phyloP scores from a whole-genome alignment of 1,140 invertebrate species.

The Trichoplusia ni region DNA sequence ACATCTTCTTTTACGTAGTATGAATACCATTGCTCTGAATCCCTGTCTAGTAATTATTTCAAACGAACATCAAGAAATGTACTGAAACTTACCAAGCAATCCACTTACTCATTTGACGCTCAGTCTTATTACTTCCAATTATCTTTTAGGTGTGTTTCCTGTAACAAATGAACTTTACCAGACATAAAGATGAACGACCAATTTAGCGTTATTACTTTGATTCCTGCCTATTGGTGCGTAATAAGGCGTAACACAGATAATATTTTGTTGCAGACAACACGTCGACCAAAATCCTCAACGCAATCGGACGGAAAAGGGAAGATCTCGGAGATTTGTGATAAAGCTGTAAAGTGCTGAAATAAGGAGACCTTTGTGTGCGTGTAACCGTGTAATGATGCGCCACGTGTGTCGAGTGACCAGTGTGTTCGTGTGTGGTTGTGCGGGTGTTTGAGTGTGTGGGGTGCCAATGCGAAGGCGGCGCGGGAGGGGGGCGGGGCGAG shows the following conservation, averaged over 20 bases:
- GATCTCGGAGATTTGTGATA: slow-evolving; percentile 51
- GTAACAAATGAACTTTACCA: slow-evolving; percentile 17
- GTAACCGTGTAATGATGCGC: slow-evolving; percentile 58
- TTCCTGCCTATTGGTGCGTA: slow-evolving; percentile 9
- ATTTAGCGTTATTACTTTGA: slow-evolving; percentile 27
- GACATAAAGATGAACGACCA: slow-evolving; percentile 14
- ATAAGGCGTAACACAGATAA: slow-evolving; percentile 28
- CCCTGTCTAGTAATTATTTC: background rate
- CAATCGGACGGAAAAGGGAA: slow-evolving; percentile 54
- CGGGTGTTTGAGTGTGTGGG: slow-evolving; percentile 32
- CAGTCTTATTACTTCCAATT: slow-evolving; percentile 13
- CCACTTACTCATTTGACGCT: background rate
- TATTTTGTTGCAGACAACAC: slow-evolving; percentile 64
- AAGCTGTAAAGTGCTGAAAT: slow-evolving; percentile 61
- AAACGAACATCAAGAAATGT: background rate
- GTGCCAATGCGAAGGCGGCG: slow-evolving; percentile 67
- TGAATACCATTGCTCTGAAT: no score
- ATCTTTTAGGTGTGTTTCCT: slow-evolving; percentile 2
- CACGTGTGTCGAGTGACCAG: slow-evolving; percentile 34
- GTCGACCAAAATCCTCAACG: slow-evolving; percentile 38
- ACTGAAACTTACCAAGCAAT: slow-evolving; percentile 3
- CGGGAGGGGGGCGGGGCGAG: slow-evolving; percentile 55
- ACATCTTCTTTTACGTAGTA: no score
- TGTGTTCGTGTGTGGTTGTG: slow-evolving; percentile 38
- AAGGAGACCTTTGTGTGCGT: slow-evolving; percentile 48